phyloP scores from a whole-genome alignment of 2,888 invertebrate genomes.

The Pheosia tremula region DNA sequence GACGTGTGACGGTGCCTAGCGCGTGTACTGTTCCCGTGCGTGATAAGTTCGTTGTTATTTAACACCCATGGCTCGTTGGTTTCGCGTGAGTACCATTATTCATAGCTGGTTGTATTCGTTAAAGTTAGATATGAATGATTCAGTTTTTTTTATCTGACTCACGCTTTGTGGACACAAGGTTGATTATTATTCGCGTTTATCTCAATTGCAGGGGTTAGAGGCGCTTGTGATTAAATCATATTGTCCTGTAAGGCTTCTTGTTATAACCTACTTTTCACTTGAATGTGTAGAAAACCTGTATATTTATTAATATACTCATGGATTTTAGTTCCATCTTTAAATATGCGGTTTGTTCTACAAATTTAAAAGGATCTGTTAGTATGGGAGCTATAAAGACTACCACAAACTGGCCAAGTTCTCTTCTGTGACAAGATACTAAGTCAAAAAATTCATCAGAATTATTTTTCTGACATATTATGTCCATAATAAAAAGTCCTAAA shows the following conservation, averaged over 20 bases:
- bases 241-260: constrained; percentile 33
- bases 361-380: too few relatives aligned
- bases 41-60: not conserved
- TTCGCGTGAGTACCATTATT: constrained; percentile 32
- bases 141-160: constrained; percentile 22
- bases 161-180: constrained; percentile 19
- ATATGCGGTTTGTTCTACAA: too few relatives aligned
- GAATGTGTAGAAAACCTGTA: not conserved
- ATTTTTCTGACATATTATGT: too few relatives aligned
- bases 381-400: too few relatives aligned
- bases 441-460: too few relatives aligned
- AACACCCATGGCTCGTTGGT: constrained; percentile 22
- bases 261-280: constrained; percentile 8
- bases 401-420: too few relatives aligned
- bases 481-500: too few relatives aligned
- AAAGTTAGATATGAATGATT: constrained; percentile 16
- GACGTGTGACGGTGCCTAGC: constrained; percentile 13
- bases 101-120: constrained; percentile 14
- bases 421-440: too few relatives aligned
- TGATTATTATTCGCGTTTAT: constrained; percentile 23
- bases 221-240: constrained; percentile 28
- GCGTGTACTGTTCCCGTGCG: not conserved
- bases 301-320: not conserved
- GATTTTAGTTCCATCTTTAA: too few relatives aligned
- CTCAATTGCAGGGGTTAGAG: constrained; percentile 24